Conservation (phyloP, 2,113 vertebrate genomes). For the Carassius auratus region DNA sequence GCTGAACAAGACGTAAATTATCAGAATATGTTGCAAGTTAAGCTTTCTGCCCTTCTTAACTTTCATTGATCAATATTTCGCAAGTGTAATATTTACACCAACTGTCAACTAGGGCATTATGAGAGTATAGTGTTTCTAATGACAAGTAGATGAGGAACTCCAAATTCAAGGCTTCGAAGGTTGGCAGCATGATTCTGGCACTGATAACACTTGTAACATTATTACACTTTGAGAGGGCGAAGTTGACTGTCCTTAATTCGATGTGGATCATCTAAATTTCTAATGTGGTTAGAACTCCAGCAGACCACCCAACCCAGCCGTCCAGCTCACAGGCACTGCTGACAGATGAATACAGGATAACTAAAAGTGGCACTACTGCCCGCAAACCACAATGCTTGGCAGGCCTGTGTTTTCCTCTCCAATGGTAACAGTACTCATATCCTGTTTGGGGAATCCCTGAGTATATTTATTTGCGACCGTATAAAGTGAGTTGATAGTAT, state of each 20-base stretch:
- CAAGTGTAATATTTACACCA: neutral
- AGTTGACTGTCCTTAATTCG: neutral
- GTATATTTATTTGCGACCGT: neutral
- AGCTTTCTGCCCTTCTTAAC: neutral
- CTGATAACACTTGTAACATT: neutral
- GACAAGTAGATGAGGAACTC: neutral
- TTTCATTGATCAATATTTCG: neutral
- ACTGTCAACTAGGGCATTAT: neutral
- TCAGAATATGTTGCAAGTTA: neutral
- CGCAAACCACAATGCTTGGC: slow-evolving; percentile 3
- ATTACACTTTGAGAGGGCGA: neutral
- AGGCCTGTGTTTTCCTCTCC: neutral
- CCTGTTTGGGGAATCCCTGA: slow-evolving; percentile 5
- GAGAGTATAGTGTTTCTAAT: neutral
- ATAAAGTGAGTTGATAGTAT: neutral
- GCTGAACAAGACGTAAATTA: neutral
- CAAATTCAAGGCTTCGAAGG: neutral
- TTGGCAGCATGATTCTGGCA: neutral
- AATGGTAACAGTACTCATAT: neutral
- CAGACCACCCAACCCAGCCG: neutral
- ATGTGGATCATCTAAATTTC: neutral
- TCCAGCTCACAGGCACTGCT: neutral
- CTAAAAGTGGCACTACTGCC: slow-evolving; percentile 7
- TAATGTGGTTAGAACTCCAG: neutral
- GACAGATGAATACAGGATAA: neutral